Conservation (phyloP, 2,888 invertebrate species). For the Hyppa rectilinea region DNA sequence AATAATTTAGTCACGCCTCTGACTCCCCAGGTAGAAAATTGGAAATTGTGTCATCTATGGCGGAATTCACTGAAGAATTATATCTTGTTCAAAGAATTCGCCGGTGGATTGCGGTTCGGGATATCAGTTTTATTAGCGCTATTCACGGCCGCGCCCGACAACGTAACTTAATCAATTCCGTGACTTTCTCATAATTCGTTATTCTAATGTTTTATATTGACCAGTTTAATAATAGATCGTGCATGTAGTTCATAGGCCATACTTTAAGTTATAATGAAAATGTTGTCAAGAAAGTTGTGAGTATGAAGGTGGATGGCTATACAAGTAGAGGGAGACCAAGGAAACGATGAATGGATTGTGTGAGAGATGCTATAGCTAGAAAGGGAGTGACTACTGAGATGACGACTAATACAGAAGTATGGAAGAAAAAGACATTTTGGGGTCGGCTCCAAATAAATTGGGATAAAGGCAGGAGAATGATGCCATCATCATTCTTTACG, state of each 20-base stretch:
- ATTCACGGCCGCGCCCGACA: conserved; percentile 60
- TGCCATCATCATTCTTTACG: too few relatives aligned
- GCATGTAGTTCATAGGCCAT: background rate
- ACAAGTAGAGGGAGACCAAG: too few relatives aligned
- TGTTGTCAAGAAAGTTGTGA: too few relatives aligned
- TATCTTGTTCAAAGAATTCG: conserved; percentile 76
- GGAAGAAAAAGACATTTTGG: too few relatives aligned
- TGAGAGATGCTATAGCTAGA: too few relatives aligned
- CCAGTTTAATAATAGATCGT: background rate
- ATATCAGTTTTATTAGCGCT: conserved; percentile 73
- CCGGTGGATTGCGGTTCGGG: conserved; percentile 66
- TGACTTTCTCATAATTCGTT: conserved; percentile 39
- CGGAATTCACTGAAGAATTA: conserved; percentile 81
- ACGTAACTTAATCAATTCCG: conserved; percentile 55
- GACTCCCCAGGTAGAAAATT: conserved; percentile 88
- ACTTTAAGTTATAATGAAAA: background rate
- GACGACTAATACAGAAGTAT: too few relatives aligned
- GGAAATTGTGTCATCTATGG: conserved; percentile 87
- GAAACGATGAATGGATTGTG: too few relatives aligned
- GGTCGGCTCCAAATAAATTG: too few relatives aligned
- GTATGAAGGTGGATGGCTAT: too few relatives aligned
- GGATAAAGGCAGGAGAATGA: too few relatives aligned
- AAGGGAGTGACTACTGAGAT: too few relatives aligned
- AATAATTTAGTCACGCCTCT: conserved; percentile 88
- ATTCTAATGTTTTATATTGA: conserved; percentile 1